A percentile compares a stretch with the other conserved stretches of the same genome.
Evolutionary conservation across 2,797 vertebrate species (phyloP).

Genomic region (Scolopax rusticola): DNA sequence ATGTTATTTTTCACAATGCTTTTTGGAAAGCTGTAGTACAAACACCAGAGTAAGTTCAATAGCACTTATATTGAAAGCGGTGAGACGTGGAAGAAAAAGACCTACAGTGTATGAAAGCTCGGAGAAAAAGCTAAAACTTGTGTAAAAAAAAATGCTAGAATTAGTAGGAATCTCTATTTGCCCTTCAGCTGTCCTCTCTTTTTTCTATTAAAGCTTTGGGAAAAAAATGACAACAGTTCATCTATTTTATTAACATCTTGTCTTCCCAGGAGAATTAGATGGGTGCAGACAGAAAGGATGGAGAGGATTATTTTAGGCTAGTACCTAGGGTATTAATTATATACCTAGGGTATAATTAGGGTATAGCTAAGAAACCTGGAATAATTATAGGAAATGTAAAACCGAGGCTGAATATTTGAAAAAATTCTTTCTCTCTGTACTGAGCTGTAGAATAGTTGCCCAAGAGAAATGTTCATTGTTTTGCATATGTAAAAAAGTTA

Average conservation of each 20-base stretch:
- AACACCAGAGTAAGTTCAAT: not conserved
- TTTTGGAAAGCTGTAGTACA: not conserved
- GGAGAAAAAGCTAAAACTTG: not conserved
- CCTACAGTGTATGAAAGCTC: not conserved
- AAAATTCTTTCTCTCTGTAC: not conserved
- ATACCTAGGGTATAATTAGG: conserved; percentile 63
- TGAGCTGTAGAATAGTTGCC: conserved; percentile 12
- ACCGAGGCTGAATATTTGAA: not conserved
- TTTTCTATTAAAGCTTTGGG: conserved; percentile 24
- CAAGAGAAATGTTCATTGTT: conserved; percentile 43
- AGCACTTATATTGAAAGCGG: not conserved
- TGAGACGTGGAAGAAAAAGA: not conserved
- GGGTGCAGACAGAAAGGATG: conserved; percentile 43
- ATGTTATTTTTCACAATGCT: not conserved
- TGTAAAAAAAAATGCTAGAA: conserved; percentile 1
- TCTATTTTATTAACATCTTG: conserved; percentile 58
- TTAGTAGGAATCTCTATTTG: not conserved
- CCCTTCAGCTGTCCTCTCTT: conserved; percentile 35
- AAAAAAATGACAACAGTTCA: conserved; percentile 12
- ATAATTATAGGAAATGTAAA: conserved; percentile 54
- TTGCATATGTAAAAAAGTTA: conserved; percentile 4
- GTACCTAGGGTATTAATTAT: conserved; percentile 61
- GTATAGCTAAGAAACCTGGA: conserved; percentile 41
- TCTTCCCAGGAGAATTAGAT: conserved; percentile 40
- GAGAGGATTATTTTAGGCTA: conserved; percentile 54